Evolutionary conservation across 23 tunicate genomes (phyloP).

Genomic region (Ascidia mentula): DNA sequence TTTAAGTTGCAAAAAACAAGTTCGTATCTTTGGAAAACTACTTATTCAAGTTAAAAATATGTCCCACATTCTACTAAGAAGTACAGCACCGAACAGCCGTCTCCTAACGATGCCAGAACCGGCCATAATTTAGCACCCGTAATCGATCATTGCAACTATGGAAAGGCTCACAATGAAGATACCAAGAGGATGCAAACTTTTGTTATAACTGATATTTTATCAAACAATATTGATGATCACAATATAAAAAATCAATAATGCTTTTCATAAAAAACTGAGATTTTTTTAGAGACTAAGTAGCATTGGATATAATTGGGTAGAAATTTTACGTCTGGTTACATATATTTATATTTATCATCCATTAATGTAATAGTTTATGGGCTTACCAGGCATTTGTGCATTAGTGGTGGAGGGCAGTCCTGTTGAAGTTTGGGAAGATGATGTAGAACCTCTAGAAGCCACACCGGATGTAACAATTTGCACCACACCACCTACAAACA

Average conservation of each 20-base stretch:
- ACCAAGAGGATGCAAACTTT: constrained; percentile 22
- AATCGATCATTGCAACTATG: not conserved
- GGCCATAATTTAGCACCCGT: constrained; percentile 13
- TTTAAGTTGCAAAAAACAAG: not conserved
- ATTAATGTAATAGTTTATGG: too few species aligned
- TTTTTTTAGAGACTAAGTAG: too few species aligned
- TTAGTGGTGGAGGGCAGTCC: not conserved
- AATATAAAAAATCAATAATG: too few species aligned
- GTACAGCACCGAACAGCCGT: constrained; percentile 16
- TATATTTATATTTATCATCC: too few species aligned
- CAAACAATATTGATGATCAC: too few species aligned
- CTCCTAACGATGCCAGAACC: constrained; percentile 43
- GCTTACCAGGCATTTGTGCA: not conserved
- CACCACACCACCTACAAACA: constrained; percentile 50
- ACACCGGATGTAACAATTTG: constrained; percentile 51
- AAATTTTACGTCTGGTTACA: too few species aligned
- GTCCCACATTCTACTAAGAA: constrained; percentile 34
- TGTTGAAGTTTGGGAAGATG: not conserved
- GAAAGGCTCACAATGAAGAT: not conserved
- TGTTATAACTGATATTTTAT: too few species aligned
- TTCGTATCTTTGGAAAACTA: not conserved
- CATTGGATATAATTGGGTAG: too few species aligned
- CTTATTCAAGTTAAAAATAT: not conserved
- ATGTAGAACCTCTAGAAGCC: constrained; percentile 8
- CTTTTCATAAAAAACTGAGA: too few species aligned